phyloP scores from a whole-genome alignment of 2,797 vertebrate genomes.

The Cyprinodon diabolis region DNA sequence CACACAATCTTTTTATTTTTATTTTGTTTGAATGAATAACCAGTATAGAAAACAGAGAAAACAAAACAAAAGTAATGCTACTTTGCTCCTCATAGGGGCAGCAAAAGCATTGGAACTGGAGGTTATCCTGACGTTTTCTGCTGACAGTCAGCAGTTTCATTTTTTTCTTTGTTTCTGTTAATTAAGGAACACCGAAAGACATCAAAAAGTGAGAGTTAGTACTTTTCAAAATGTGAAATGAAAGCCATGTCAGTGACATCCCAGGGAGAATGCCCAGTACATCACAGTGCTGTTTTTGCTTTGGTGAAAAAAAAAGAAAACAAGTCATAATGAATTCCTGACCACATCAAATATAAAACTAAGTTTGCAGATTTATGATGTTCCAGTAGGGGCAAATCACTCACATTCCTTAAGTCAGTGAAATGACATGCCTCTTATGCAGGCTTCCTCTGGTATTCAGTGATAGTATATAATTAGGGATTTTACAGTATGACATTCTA shows the following conservation, averaged over 20 bases:
- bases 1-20: too few species aligned
- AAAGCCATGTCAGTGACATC: constrained; percentile 41
- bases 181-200: neutral
- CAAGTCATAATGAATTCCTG: constrained; percentile 12
- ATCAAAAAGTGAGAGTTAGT: neutral
- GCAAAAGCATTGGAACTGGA: constrained; percentile 13
- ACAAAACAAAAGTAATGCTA: neutral
- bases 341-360: constrained; percentile 50
- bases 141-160: constrained; percentile 1
- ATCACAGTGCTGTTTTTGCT: constrained; percentile 11
- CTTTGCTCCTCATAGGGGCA: constrained; percentile 24
- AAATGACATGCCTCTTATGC: neutral
- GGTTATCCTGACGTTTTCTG: neutral
- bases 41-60: too few species aligned
- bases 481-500: neutral
- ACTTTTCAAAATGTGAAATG: constrained; percentile 42
- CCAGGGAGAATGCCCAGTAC: constrained; percentile 41
- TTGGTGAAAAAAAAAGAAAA: constrained; percentile 20
- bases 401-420: neutral
- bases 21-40: too few species aligned
- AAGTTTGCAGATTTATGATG: neutral
- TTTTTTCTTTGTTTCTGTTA: neutral
- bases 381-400: neutral
- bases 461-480: neutral
- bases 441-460: constrained; percentile 3